phyloP scores from a whole-genome alignment of 1,140 invertebrate genomes.

The Meteorus sp. region DNA sequence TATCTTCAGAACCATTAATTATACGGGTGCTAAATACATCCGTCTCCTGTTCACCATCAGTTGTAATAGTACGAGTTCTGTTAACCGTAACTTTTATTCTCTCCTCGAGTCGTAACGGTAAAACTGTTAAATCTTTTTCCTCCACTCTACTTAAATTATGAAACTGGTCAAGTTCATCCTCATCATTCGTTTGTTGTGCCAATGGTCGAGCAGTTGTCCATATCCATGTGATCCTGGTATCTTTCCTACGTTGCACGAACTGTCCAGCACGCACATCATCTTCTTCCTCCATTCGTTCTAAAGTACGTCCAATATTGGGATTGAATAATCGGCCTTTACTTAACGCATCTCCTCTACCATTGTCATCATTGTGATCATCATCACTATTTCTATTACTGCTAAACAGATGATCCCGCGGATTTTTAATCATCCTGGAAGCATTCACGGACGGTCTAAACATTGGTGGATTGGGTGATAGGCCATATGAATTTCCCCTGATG shows the following conservation, averaged over 20 bases:
- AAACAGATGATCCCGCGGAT: neutral
- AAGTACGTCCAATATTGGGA: too few relatives aligned
- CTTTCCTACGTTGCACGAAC: slow-evolving; percentile 28
- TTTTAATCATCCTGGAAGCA: slow-evolving; percentile 17
- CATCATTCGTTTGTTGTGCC: slow-evolving; percentile 32
- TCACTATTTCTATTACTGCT: too few relatives aligned
- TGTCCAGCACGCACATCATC: slow-evolving; percentile 4
- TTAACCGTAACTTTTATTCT: slow-evolving; percentile 40
- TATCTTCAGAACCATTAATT: slow-evolving; percentile 40
- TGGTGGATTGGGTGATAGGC: slow-evolving; percentile 1
- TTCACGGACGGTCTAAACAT: slow-evolving; percentile 17
- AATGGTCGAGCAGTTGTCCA: slow-evolving; percentile 34
- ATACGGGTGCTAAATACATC: slow-evolving; percentile 29
- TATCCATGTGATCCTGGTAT: slow-evolving; percentile 41
- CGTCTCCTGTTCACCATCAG: slow-evolving; percentile 11
- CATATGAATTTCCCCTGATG: slow-evolving; percentile 18
- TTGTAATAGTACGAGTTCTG: slow-evolving; percentile 31
- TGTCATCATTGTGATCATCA: too few relatives aligned
- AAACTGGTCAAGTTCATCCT: slow-evolving; percentile 26
- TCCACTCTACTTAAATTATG: slow-evolving; percentile 28
- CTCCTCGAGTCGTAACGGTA: slow-evolving; percentile 41
- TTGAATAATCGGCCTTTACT: too few relatives aligned
- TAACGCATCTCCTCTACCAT: too few relatives aligned
- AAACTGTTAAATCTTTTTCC: slow-evolving; percentile 44
- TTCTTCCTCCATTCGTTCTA: neutral